Base-by-base conservation (phyloP, 2,888 invertebrate genomes). In the Pristionchus exspectatus region DNA sequence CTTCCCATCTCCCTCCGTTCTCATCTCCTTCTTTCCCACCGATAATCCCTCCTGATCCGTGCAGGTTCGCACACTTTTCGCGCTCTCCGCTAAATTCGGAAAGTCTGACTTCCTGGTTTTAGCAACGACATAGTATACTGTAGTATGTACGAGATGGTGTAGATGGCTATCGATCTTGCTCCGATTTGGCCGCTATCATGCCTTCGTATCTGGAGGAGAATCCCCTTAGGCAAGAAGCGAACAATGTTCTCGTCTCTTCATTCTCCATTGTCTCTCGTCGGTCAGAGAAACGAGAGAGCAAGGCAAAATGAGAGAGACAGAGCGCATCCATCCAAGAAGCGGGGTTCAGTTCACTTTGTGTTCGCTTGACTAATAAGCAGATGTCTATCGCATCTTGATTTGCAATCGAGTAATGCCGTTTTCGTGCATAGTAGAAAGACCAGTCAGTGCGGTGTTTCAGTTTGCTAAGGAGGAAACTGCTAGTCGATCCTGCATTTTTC, bases 91-190 rank as follows among this genome's bases (percentile, higher is more conserved):
- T 69, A 30, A 63, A 30, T 30, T 33, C 18, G 21, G 30, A 69
- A 63, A 63, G n/a, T 63, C 69, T 3, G 44, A 74, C 74, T 74
- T 74, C 74, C 74, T 74, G 27, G 69, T 72, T 72, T 72, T 74
- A 74, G 74, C 38, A 10, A 38, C 21, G 74, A 38, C 5, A 18
- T 38, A 38, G 18, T 21, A 74, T 74, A 74, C 74, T 38, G 38
- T 44, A 74, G 38, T 74, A n/a, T n/a, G n/a, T n/a, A 10, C 66
- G n/a, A 24, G 16, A 38, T 38, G 30, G 44, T 50, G 44, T 50
- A 38, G 38, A 33, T 38, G 38, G 18, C 21, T 38, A 74, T 74
- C 33, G 38, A 74, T 74, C 21, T 38, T 21, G 38, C 33, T 74
- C 21, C 33, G 33, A 24, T 38, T 38, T 74, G 38, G 66, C 66